Evolutionary conservation across 1,140 invertebrate genomes (phyloP).

Genomic region (Drosophila obscura): DNA sequence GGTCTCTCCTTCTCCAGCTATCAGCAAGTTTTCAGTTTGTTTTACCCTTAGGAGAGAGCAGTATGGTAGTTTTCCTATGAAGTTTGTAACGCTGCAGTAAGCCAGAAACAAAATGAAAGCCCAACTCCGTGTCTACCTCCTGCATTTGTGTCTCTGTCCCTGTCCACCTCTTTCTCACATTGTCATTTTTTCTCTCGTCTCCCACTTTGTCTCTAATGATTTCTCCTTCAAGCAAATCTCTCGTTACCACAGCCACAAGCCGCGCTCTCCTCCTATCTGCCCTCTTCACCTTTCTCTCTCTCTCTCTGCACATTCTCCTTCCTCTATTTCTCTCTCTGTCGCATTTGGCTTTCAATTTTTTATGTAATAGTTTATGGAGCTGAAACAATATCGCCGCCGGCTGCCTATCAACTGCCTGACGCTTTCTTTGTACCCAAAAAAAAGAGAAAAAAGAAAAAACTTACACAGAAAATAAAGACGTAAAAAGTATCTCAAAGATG

Average conservation of each 20-base stretch:
- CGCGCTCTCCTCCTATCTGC: slow-evolving; percentile 14
- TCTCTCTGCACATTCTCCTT: slow-evolving; percentile 5
- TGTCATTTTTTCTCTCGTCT: slow-evolving; percentile 13
- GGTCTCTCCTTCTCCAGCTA: slow-evolving; percentile 6
- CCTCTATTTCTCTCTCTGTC: slow-evolving; percentile 4
- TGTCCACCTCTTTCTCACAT: too few relatives aligned
- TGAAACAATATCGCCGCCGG: slow-evolving; percentile 54
- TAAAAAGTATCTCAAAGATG: slow-evolving; percentile 48
- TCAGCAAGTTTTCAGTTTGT: slow-evolving; percentile 36
- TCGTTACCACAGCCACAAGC: slow-evolving; percentile 45
- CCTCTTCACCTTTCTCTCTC: slow-evolving; percentile 15
- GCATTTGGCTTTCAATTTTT: slow-evolving; percentile 56
- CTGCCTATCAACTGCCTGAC: slow-evolving; percentile 42
- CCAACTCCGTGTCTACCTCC: too few relatives aligned
- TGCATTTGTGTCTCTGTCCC: background rate
- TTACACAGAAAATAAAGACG: background rate
- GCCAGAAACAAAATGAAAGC: too few relatives aligned
- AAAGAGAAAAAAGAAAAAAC: slow-evolving; percentile 5
- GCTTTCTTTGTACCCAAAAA: slow-evolving; percentile 57
- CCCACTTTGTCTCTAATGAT: slow-evolving; percentile 63
- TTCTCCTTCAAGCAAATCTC: slow-evolving; percentile 78
- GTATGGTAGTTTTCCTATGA: too few relatives aligned
- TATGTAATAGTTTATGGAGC: slow-evolving; percentile 68
- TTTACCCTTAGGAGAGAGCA: background rate
- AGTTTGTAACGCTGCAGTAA: too few relatives aligned